Evolutionary conservation across 1,140 invertebrate species (phyloP).

Genomic region (Drosophila teissieri): DNA sequence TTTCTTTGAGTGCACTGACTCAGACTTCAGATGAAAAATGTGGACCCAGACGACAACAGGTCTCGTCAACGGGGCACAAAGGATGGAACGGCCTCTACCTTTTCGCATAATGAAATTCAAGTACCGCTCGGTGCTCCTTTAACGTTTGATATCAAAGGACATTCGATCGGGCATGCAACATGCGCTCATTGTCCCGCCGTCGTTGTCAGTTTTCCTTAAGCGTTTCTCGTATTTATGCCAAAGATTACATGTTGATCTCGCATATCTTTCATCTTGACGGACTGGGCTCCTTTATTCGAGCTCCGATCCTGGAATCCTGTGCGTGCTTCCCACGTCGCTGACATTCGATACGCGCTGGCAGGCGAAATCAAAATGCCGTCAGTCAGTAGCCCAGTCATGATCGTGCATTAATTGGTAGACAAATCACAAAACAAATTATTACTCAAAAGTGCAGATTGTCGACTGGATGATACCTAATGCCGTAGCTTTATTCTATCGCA

Average conservation of each 20-base stretch:
- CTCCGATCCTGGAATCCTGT: constrained; percentile 47
- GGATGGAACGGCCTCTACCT: constrained; percentile 39
- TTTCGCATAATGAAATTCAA: constrained; percentile 81
- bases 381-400: constrained; percentile 63
- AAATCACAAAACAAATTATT: constrained; percentile 39
- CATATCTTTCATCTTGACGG: constrained; percentile 77
- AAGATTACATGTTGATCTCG: constrained; percentile 82
- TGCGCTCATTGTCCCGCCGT: constrained; percentile 61
- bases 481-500: neutral
- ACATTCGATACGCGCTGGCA: constrained; percentile 60
- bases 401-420: constrained; percentile 68
- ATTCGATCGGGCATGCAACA: constrained; percentile 80
- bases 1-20: constrained; percentile 45
- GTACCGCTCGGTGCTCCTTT: constrained; percentile 68
- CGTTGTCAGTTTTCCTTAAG: constrained; percentile 69
- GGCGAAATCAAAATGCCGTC: constrained; percentile 73
- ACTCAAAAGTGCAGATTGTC: neutral
- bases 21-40: constrained; percentile 21
- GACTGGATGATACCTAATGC: neutral
- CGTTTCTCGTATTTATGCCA: constrained; percentile 74
- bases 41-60: constrained; percentile 66
- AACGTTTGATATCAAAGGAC: constrained; percentile 80
- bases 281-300: constrained; percentile 28
- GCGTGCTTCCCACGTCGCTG: constrained; percentile 77
- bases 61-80: constrained; percentile 36